Conservation (phyloP, 1,140 invertebrate species). For the Colletes gigas region DNA sequence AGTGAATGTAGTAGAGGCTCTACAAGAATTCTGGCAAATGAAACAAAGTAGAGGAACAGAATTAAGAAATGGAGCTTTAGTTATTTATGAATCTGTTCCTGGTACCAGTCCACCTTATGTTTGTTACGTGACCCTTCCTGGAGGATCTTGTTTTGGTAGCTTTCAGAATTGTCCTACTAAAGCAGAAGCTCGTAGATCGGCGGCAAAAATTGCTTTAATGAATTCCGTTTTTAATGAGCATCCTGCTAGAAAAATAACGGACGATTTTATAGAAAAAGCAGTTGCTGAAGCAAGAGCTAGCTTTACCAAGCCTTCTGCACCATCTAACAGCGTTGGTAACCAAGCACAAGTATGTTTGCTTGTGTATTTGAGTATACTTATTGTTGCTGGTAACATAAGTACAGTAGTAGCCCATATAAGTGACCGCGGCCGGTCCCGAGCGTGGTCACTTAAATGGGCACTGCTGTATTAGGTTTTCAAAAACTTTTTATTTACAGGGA, state of each 20-base stretch:
- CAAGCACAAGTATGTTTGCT: conserved; percentile 66
- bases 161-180: conserved; percentile 97
- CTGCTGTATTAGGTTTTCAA: background rate
- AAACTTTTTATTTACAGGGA: conserved; percentile 58
- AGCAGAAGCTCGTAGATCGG: conserved; percentile 94
- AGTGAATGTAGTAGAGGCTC: conserved; percentile 97
- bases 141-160: conserved; percentile 97
- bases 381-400: background rate
- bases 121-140: conserved; percentile 96
- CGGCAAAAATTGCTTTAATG: conserved; percentile 97
- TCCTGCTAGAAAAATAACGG: conserved; percentile 94
- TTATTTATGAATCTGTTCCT: conserved; percentile 97
- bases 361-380: background rate
- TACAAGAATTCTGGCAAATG: conserved; percentile 99
- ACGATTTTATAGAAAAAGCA: conserved; percentile 96
- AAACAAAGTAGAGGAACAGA: conserved; percentile 94
- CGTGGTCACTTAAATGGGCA: too few species aligned
- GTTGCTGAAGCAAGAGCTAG: conserved; percentile 91
- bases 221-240: conserved; percentile 98
- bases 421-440: too few species aligned
- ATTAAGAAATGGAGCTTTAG: conserved; percentile 93
- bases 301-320: conserved; percentile 81
- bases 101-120: conserved; percentile 94
- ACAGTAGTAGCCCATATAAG: background rate
- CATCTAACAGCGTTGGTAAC: conserved; percentile 72